Base-by-base conservation (phyloP, 2,888 invertebrate species). In the Macrostomum cliftonense region DNA sequence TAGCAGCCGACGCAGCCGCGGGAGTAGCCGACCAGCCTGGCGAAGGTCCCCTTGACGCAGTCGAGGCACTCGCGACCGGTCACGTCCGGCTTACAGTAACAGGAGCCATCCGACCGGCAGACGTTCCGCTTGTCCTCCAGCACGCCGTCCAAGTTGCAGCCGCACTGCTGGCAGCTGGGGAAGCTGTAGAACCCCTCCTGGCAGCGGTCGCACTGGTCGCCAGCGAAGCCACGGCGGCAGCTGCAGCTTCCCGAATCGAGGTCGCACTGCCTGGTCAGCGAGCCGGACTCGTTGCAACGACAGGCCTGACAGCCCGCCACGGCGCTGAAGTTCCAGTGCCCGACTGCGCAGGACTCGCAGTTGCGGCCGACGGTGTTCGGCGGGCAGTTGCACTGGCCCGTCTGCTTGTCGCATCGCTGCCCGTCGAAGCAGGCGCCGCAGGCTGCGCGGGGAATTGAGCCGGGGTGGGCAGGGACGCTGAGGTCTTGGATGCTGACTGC, bases 11-110 rank as follows among this genome's bases (percentile, higher is more conserved):
- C 9, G 28, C 28, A 28, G 28, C 28, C 28, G 28, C 28, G 28
- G 4, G 28, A 28, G 28, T 28, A 28, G 28, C 28, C 28, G 5
- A 28, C 28, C 28, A 28, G 28, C 28, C 28, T 28, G 60, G 87
- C 87, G 67, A 79, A 89, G 68, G 79, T 80, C 67, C 89, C 88
- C 1, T 79, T 76, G 1, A 79, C 51, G 68, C 95, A 97, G 42
- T 86, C 79, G 69, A 95, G 87, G 68, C 97, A 97, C 19, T 80
- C 78, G 37, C 83, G 74, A 1, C 95, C 95, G 68, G 91, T 93
- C 0, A 97, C 88, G 64, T 70, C 73, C 19, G 63, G 63, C 20
- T 64, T 61, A 60, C 76, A 76, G 12, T 66, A 62, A 72, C 97
- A 93, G 55, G 58, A 54, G 1, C 68, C 69, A 21, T 28, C 28